Percentiles rank a stretch among this genome's conserved stretches.
These are phyloP conservation scores for Gasterosteus nipponicus DNA, from an alignment of 2,113 vertebrate species.

Conservation along the genomic window DNA sequence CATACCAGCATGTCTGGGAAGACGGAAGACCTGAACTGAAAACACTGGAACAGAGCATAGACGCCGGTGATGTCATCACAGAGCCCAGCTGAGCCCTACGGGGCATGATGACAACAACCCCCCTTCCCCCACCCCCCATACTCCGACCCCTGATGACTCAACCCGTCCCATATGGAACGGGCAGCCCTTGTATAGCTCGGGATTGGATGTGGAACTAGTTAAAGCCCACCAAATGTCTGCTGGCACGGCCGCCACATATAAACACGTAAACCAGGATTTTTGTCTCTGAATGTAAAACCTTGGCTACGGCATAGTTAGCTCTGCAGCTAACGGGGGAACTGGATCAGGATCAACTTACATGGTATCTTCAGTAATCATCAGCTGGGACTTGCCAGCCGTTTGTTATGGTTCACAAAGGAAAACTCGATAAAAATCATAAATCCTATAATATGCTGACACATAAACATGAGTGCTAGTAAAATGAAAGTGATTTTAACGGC, in stretches of 20 bases:
- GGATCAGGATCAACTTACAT: not conserved
- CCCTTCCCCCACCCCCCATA: conserved; percentile 10
- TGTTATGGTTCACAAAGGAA: not conserved
- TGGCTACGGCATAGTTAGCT: not conserved
- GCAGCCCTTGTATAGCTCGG: conserved; percentile 28
- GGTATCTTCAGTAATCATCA: not conserved
- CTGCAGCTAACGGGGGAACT: not conserved
- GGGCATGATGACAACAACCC: conserved; percentile 56
- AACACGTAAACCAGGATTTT: not conserved
- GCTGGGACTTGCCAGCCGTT: not conserved
- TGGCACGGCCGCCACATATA: not conserved
- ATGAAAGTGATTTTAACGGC: not conserved
- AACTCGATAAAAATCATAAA: not conserved
- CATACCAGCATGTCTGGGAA: conserved; percentile 66
- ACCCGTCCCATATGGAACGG: conserved; percentile 43
- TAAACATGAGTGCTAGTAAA: not conserved
- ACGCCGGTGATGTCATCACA: conserved; percentile 56
- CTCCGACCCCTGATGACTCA: conserved; percentile 58
- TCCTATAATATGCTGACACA: not conserved
- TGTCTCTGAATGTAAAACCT: not conserved
- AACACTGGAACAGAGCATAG: conserved; percentile 55
- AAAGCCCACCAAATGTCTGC: conserved; percentile 10
- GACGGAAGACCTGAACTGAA: conserved; percentile 15
- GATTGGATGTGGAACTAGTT: conserved; percentile 27
- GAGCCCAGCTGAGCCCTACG: conserved; percentile 45